Conservation (phyloP, 2,888 invertebrate genomes). For the Apamea crenata region DNA sequence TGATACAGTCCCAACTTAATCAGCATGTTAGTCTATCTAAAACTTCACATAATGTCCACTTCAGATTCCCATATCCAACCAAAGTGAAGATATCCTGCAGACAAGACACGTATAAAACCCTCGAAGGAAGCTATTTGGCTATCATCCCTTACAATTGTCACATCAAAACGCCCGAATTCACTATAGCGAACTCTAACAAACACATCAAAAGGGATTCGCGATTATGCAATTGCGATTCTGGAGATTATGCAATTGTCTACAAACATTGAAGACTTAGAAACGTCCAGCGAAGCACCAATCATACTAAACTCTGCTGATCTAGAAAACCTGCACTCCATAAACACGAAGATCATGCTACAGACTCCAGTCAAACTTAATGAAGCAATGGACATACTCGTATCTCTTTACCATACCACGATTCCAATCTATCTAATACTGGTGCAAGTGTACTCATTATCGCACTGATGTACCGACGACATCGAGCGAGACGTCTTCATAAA, state of each 20-base stretch:
- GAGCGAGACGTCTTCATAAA: no score
- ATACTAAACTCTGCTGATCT: neutral
- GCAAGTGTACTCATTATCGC: neutral
- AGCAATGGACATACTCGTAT: neutral
- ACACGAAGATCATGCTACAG: neutral
- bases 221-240: no score
- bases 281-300: neutral
- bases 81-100: neutral
- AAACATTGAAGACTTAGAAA: neutral
- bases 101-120: neutral
- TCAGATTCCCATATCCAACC: neutral
- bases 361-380: neutral
- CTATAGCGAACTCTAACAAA: neutral
- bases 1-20: no score
- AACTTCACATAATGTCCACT: no score
- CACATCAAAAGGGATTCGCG: neutral
- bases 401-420: neutral
- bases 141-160: neutral
- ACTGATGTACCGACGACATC: neutral
- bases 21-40: no score
- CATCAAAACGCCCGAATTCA: neutral
- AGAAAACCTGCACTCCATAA: neutral
- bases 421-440: neutral
- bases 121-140: neutral
- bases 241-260: neutral